Evolutionary conservation across 1,140 invertebrate genomes (phyloP).

Genomic region (Apocrypta bakeri): DNA sequence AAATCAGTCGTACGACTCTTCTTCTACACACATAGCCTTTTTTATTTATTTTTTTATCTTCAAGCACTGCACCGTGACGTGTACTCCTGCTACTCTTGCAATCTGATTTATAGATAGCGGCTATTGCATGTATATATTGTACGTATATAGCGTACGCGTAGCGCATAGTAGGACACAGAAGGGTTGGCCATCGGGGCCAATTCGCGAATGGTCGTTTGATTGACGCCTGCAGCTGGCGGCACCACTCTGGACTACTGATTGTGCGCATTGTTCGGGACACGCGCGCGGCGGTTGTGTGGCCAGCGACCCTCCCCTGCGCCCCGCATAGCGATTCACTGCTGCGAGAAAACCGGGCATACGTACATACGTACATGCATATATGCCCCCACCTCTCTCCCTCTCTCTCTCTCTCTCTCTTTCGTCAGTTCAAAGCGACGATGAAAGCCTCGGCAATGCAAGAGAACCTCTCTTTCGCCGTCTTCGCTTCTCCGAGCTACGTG

Average conservation of each 20-base stretch:
- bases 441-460: too few relatives aligned
- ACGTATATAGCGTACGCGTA: conserved; percentile 51
- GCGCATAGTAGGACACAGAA: conserved; percentile 57
- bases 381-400: too few relatives aligned
- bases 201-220: conserved; percentile 64
- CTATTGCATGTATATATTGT: too few relatives aligned
- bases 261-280: conserved; percentile 69
- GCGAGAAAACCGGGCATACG: too few relatives aligned
- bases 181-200: neutral
- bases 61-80: too few relatives aligned
- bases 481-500: neutral
- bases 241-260: conserved; percentile 59
- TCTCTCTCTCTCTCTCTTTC: too few relatives aligned
- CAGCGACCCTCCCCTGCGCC: neutral
- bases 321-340: neutral
- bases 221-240: conserved; percentile 58
- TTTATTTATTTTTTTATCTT: neutral
- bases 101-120: too few relatives aligned
- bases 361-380: too few relatives aligned
- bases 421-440: too few relatives aligned
- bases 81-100: too few relatives aligned
- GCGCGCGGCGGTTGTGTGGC: neutral
- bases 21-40: too few relatives aligned
- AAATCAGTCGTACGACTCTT: neutral
- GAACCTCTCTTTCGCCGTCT: neutral